Conservation (phyloP, 2,888 invertebrate genomes). For the Scaptomyza parva region DNA sequence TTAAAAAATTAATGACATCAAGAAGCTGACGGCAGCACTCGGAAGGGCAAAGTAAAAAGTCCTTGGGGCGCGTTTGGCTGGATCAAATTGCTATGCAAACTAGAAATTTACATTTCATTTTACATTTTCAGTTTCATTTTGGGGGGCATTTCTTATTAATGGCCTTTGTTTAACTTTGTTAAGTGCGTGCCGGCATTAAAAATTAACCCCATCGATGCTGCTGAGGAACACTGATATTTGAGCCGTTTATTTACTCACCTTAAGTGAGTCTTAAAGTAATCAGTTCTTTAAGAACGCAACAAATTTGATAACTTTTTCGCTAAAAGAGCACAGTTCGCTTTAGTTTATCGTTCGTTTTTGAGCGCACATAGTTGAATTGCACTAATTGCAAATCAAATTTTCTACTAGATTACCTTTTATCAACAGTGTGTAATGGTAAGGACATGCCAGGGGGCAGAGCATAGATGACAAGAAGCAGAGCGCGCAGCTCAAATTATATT, state of each 20-base stretch:
- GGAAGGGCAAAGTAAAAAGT: conserved; percentile 31
- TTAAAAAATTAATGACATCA: conserved; percentile 82
- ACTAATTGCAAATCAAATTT: conserved; percentile 81
- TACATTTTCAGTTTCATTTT: conserved; percentile 14
- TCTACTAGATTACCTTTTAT: conserved; percentile 80
- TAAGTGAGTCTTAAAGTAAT: conserved; percentile 33
- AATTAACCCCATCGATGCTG: conserved; percentile 43
- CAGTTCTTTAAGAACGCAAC: conserved; percentile 11
- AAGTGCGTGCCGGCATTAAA: conserved; percentile 35
- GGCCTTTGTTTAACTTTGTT: conserved; percentile 68
- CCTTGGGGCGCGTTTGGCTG: conserved; percentile 54
- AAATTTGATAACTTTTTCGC: neutral
- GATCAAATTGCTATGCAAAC: conserved; percentile 76
- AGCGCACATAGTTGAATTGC: conserved; percentile 69
- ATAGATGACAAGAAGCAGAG: conserved; percentile 16
- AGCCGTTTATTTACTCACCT: neutral
- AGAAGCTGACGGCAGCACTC: conserved; percentile 63
- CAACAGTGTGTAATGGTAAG: conserved; percentile 41
- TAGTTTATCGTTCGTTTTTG: conserved; percentile 43
- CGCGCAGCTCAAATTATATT: conserved; percentile 54
- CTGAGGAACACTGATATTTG: conserved; percentile 12
- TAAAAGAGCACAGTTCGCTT: conserved; percentile 3
- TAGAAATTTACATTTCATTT: conserved; percentile 57
- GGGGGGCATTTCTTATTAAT: conserved; percentile 73
- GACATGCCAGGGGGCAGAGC: conserved; percentile 1